These are phyloP conservation scores for Erebia epiphron DNA, from an alignment of 2,888 invertebrate species.

Conservation along the genomic window DNA sequence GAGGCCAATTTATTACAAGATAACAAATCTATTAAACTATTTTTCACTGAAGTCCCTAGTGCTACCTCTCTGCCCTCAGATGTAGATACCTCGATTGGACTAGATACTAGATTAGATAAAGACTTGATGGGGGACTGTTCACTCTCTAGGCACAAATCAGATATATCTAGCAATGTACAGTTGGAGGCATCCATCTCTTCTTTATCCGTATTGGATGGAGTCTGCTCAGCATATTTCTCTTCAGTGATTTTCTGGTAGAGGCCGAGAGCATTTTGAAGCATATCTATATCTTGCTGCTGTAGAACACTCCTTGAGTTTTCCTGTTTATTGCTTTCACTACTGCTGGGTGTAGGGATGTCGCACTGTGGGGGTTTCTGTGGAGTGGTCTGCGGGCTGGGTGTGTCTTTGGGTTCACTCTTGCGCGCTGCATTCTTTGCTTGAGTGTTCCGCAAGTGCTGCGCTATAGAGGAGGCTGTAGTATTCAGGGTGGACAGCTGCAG, in stretches of 20 bases:
- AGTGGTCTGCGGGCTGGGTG: conserved; percentile 63
- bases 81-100: conserved; percentile 67
- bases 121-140: conserved; percentile 85
- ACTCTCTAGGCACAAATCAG: conserved; percentile 63
- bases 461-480: conserved; percentile 74
- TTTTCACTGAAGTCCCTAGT: conserved; percentile 68
- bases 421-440: conserved; percentile 54
- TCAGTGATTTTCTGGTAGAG: conserved; percentile 72
- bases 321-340: conserved; percentile 54
- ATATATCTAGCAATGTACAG: conserved; percentile 63
- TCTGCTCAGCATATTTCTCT: conserved; percentile 61
- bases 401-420: conserved; percentile 62
- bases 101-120: conserved; percentile 84
- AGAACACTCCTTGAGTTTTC: conserved; percentile 54
- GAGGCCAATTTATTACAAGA: conserved; percentile 63
- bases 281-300: conserved; percentile 72
- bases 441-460: conserved; percentile 59
- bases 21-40: conserved; percentile 73
- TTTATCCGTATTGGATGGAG: conserved; percentile 55
- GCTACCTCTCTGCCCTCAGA: conserved; percentile 58
- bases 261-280: conserved; percentile 75
- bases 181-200: conserved; percentile 63
- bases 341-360: conserved; percentile 50
- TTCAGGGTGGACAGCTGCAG: conserved; percentile 95
- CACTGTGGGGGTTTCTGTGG: conserved; percentile 58